Evolutionary conservation across 2,888 invertebrate genomes (phyloP).

Genomic region (Apamea anceps): DNA sequence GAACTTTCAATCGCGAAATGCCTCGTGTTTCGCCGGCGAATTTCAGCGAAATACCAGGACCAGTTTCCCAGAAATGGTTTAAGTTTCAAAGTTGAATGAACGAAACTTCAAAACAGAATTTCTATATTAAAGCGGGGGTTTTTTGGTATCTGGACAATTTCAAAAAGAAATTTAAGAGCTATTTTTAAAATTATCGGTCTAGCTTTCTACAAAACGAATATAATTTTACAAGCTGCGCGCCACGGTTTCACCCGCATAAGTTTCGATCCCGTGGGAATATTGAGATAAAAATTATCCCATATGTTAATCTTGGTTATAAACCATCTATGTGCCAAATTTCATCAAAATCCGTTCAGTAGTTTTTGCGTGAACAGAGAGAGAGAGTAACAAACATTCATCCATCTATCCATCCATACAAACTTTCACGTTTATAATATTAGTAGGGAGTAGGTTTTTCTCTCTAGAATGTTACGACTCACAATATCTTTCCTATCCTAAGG

Average conservation of each 20-base stretch:
- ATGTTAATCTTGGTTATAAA: too few relatives aligned
- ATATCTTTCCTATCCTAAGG: background rate
- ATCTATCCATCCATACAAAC: too few relatives aligned
- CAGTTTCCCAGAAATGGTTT: slow-evolving; percentile 28
- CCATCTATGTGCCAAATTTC: too few relatives aligned
- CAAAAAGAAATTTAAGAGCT: background rate
- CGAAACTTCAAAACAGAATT: slow-evolving; percentile 25
- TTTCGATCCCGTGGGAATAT: too few relatives aligned
- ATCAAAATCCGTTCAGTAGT: too few relatives aligned
- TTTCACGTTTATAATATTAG: too few relatives aligned
- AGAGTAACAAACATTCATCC: too few relatives aligned
- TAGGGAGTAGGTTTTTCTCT: background rate
- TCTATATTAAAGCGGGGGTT: slow-evolving; percentile 12
- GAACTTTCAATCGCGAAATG: background rate
- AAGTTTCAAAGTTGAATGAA: slow-evolving; percentile 36
- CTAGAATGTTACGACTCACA: too few relatives aligned
- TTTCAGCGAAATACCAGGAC: slow-evolving; percentile 29
- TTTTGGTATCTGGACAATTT: slow-evolving; percentile 7
- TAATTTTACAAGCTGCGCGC: background rate
- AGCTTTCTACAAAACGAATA: background rate
- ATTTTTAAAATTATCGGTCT: background rate
- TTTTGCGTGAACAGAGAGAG: too few relatives aligned
- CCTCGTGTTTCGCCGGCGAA: background rate
- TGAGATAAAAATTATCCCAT: too few relatives aligned
- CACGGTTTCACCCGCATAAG: too few relatives aligned